Percentiles rank a stretch among this genome's conserved stretches.
These are phyloP conservation scores for Machaerirhynchus nigripectus DNA, from an alignment of 2,113 vertebrate genomes.

Conservation along the genomic window DNA sequence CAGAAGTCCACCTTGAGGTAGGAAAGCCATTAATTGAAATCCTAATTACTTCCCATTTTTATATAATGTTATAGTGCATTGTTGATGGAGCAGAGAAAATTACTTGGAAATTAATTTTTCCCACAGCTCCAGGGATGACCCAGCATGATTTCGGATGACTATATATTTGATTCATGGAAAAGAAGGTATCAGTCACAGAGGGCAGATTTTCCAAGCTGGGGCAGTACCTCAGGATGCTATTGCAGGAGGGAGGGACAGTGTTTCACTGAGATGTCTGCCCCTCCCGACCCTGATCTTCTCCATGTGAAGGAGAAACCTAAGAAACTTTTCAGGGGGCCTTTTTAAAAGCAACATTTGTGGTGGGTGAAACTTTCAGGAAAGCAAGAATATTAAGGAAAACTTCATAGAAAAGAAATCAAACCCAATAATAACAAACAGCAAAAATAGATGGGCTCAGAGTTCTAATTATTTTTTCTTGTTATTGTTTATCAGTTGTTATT, in stretches of 20 bases:
- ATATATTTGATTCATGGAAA: not conserved
- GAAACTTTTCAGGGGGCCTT: not conserved
- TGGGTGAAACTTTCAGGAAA: not conserved
- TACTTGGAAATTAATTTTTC: not conserved
- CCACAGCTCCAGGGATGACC: not conserved
- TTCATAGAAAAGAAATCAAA: not conserved
- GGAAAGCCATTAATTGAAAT: not conserved
- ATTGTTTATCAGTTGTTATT: not conserved
- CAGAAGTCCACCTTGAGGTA: not conserved
- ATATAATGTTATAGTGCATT: not conserved
- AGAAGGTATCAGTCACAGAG: not conserved
- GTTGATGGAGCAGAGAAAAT: not conserved
- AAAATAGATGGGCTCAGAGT: not conserved
- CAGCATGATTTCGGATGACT: not conserved
- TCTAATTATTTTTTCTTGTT: not conserved
- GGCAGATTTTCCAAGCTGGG: not conserved
- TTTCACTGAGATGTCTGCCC: not conserved
- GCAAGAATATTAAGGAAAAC: not conserved
- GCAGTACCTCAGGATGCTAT: not conserved
- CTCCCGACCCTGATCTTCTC: not conserved
- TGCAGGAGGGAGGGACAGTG: rapidly evolving
- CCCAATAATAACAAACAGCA: not conserved
- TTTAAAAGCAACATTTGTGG: not conserved
- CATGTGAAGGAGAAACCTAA: not conserved
- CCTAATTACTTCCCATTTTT: not conserved